Percentiles rank a stretch among this genome's conserved stretches.
Evolutionary conservation across 1,140 invertebrate species (phyloP).

Genomic region (Drosophila kurseongensis): DNA sequence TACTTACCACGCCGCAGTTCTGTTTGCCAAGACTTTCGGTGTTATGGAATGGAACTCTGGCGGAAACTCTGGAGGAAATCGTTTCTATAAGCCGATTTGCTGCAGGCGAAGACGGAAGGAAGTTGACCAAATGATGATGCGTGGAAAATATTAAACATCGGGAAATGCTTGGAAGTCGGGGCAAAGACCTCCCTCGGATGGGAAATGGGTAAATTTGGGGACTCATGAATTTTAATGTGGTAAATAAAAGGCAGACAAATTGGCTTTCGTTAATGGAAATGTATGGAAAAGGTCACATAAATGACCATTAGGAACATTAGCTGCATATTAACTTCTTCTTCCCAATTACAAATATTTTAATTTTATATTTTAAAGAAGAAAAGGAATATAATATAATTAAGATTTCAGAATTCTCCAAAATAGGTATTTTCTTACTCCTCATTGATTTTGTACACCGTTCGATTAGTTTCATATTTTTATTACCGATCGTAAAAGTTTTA

Average conservation of each 20-base stretch:
- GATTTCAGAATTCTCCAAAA: neutral
- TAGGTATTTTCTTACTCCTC: neutral
- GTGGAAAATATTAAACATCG: slow-evolving; percentile 60
- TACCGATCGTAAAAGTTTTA: slow-evolving; percentile 5
- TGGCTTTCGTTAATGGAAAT: slow-evolving; percentile 10
- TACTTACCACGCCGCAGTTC: slow-evolving; percentile 58
- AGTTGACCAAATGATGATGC: slow-evolving; percentile 66
- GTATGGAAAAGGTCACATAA: neutral
- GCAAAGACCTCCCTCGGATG: slow-evolving; percentile 13
- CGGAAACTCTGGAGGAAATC: slow-evolving; percentile 38
- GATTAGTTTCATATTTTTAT: neutral
- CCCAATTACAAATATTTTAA: too few relatives aligned
- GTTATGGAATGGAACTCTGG: slow-evolving; percentile 6
- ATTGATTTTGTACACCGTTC: neutral
- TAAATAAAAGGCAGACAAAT: slow-evolving; percentile 8
- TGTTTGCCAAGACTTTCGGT: slow-evolving; percentile 48
- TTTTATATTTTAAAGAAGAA: neutral
- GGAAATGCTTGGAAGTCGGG: neutral
- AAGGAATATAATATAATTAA: neutral
- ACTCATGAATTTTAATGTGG: slow-evolving; percentile 68
- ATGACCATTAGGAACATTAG: slow-evolving; percentile 1
- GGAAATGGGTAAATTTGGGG: slow-evolving; percentile 16
- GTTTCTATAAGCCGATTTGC: slow-evolving; percentile 68
- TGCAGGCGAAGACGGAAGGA: slow-evolving; percentile 63
- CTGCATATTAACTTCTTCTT: neutral